Percentiles rank a stretch among this genome's conserved stretches.
These are phyloP conservation scores for Drosophila subquinaria DNA, from an alignment of 2,888 invertebrate species.

Conservation along the genomic window DNA sequence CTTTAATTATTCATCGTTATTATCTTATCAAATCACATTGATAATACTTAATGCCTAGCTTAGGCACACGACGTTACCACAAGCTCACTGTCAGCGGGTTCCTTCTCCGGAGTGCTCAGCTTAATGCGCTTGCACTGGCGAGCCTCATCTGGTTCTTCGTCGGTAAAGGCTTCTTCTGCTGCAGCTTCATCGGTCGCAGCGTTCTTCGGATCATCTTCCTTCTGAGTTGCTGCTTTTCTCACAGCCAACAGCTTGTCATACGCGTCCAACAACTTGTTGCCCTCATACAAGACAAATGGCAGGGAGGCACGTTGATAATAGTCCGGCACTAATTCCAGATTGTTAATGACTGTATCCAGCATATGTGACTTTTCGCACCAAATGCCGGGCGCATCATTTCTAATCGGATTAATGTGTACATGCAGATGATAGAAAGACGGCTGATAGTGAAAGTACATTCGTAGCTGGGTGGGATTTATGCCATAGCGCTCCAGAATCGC, in stretches of 20 bases:
- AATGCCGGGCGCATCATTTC: slow-evolving; percentile 93
- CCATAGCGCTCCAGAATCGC: slow-evolving; percentile 92
- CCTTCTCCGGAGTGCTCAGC: slow-evolving; percentile 44
- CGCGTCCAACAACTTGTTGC: slow-evolving; percentile 90
- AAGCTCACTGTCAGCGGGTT: slow-evolving; percentile 36
- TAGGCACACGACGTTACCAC: slow-evolving; percentile 53
- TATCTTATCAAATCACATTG: slow-evolving; percentile 39
- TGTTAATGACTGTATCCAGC: slow-evolving; percentile 94
- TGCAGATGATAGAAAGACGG: slow-evolving; percentile 99
- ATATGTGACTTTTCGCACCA: slow-evolving; percentile 94
- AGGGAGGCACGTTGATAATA: slow-evolving; percentile 94
- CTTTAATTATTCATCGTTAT: slow-evolving; percentile 25
- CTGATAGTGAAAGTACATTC: slow-evolving; percentile 97
- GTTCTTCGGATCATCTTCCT: neutral
- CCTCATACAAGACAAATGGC: slow-evolving; percentile 92
- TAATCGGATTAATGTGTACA: slow-evolving; percentile 94
- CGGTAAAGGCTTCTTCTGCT: slow-evolving; percentile 42
- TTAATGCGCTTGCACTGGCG: slow-evolving; percentile 60
- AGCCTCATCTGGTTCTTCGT: slow-evolving; percentile 58
- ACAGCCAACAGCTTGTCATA: slow-evolving; percentile 85
- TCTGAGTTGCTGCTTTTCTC: slow-evolving; percentile 25
- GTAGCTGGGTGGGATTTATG: slow-evolving; percentile 89
- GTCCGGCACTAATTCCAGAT: slow-evolving; percentile 92
- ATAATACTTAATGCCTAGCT: slow-evolving; percentile 15
- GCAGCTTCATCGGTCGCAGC: neutral